Evolutionary conservation across 2,113 vertebrate species (phyloP).

Genomic region (Acrocephalus kingi): DNA sequence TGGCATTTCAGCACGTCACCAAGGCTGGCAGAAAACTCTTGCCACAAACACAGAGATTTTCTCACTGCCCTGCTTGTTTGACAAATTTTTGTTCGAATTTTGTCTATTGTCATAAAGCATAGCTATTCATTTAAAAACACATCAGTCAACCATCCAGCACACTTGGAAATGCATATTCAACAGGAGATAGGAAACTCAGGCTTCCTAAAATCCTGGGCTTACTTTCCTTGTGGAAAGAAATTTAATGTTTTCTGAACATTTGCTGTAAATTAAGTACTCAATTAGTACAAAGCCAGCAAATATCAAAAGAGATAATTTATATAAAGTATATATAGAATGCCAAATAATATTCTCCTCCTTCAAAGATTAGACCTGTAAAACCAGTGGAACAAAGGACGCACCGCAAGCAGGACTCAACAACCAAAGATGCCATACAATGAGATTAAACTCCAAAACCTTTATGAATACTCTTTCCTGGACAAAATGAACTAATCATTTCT

Average conservation of each 20-base stretch:
- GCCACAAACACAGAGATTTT: neutral
- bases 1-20: fast-evolving
- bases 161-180: neutral
- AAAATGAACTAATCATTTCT: neutral
- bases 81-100: neutral
- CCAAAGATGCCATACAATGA: neutral
- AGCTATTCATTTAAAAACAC: conserved; percentile 1
- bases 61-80: neutral
- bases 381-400: neutral
- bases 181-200: neutral
- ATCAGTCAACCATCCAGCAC: neutral
- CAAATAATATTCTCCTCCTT: neutral
- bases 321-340: neutral
- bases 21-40: neutral
- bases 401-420: neutral
- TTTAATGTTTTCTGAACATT: neutral
- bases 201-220: neutral
- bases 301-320: neutral
- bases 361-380: neutral
- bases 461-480: neutral
- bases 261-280: neutral
- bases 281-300: neutral
- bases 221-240: neutral
- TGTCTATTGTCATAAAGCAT: neutral
- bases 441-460: neutral